Base-by-base conservation (phyloP, 2,113 vertebrate genomes). In the Notothenia rossii region DNA sequence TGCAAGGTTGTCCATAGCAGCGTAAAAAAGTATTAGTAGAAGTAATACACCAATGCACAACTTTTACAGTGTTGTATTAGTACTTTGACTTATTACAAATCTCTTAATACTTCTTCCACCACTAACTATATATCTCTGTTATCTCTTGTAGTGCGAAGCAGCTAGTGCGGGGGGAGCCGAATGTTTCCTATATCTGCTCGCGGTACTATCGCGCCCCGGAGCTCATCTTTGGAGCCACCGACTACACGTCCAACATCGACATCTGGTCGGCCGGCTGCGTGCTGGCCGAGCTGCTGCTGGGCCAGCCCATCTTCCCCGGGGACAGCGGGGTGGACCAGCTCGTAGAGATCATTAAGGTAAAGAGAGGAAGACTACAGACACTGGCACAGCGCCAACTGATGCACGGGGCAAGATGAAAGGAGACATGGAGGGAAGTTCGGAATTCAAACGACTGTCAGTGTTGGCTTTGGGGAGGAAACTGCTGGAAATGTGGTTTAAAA, bases 181-280 rank as follows among this genome's bases (percentile, higher is more conserved):
- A 98, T 1, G 97, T 98, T 73, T 98, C 97, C 81, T 98, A 98
- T 92, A 98, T 98, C 93, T 98, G 97, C 86, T 98, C 97, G n/a
- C 96, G 97, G 88, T 98, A 98, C 91, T 98, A 98, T 91, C 96
- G 97, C 17, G 97, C 97, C 70, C 97, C 97, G 0, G 97, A 98
- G 93, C 97, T 98, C 88, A 98, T 98, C 93, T 98, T 98, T 13
- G 97, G 97, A 86, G 97, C 97, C 92, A 98, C 97, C 0, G 97
- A 98, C 92, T 98, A 98, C 91, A 98, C 97, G 22, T 96, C 97
- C 55, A 97, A 96, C 87, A 98, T 98, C 50, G 97, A 98, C 91
- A 96, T 98, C 94, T 98, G 97, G 97, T 97, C 97, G 15, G 97
- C 97, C 0, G 97, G 97, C 88, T 98, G 97, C 1, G 97, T 98